phyloP scores from a whole-genome alignment of 1,140 invertebrate species.

The Catajapyx aquilonaris region DNA sequence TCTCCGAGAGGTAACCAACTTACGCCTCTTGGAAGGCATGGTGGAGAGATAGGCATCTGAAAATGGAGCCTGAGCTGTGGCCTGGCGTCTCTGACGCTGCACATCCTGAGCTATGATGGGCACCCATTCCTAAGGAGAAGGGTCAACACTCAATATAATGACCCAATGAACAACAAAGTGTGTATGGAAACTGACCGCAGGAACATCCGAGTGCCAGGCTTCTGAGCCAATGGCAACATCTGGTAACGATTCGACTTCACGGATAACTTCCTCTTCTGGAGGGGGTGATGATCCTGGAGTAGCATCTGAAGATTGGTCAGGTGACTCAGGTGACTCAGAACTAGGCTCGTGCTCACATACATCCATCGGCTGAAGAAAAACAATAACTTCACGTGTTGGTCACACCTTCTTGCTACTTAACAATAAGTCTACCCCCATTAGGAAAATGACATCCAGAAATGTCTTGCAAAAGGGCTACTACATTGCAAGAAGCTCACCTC shows the following conservation, averaged over 20 bases:
- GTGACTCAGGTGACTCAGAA: too few relatives aligned
- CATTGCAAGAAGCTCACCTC: too few relatives aligned
- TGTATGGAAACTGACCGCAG: constrained; percentile 19
- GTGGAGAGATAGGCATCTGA: constrained; percentile 66
- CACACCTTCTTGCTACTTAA: too few relatives aligned
- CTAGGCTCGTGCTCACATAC: too few relatives aligned
- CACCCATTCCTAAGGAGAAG: constrained; percentile 44
- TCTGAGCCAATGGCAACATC: constrained; percentile 28
- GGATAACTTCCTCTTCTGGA: too few relatives aligned
- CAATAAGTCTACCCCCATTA: too few relatives aligned
- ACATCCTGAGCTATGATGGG: constrained; percentile 54
- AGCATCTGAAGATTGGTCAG: too few relatives aligned
- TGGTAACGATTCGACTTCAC: constrained; percentile 21
- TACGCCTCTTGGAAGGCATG: constrained; percentile 57
- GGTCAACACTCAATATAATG: constrained; percentile 21
- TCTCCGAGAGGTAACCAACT: constrained; percentile 28
- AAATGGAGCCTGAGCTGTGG: constrained; percentile 31
- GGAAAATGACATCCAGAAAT: too few relatives aligned
- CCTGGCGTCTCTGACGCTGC: constrained; percentile 35
- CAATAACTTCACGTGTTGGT: too few relatives aligned
- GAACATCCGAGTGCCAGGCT: constrained; percentile 30
- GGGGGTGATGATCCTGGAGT: too few relatives aligned
- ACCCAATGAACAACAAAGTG: constrained; percentile 11
- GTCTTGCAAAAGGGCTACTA: too few relatives aligned
- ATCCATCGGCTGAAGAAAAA: too few relatives aligned